Percentiles rank a stretch among this genome's conserved stretches.
Evolutionary conservation across 2,888 invertebrate genomes (phyloP).

Genomic region (Bombylius discolor): DNA sequence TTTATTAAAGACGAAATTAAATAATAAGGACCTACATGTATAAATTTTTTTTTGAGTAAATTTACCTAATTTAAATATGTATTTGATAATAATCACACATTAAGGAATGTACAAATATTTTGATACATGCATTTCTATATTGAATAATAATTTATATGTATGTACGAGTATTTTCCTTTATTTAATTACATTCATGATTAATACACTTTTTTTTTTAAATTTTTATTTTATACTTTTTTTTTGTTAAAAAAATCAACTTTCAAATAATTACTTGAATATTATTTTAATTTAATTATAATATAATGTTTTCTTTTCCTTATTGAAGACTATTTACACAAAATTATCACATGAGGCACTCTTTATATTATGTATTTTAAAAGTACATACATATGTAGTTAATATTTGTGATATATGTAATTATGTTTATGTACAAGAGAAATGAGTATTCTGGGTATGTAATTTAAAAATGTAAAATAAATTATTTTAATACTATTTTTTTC

Average conservation of each 20-base stretch:
- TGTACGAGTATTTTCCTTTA: neutral
- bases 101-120: too few species aligned
- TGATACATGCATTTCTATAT: too few species aligned
- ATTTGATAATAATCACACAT: too few species aligned
- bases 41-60: too few species aligned
- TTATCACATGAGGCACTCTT: constrained; percentile 14
- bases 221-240: neutral
- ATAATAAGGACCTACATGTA: too few species aligned
- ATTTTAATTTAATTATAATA: neutral
- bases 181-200: neutral
- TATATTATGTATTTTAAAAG: constrained; percentile 4
- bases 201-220: neutral
- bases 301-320: neutral
- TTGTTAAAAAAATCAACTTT: neutral
- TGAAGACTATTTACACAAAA: constrained; percentile 1
- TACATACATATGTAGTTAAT: neutral
- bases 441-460: too few species aligned
- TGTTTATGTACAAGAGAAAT: neutral
- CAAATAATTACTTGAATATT: neutral
- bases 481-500: too few species aligned
- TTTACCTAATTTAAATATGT: too few species aligned
- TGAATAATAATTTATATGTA: too few species aligned
- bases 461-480: too few species aligned
- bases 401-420: neutral
- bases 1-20: too few species aligned